These are phyloP conservation scores for Diglossa cyanea DNA, from an alignment of 2,797 vertebrate species.

Conservation along the genomic window DNA sequence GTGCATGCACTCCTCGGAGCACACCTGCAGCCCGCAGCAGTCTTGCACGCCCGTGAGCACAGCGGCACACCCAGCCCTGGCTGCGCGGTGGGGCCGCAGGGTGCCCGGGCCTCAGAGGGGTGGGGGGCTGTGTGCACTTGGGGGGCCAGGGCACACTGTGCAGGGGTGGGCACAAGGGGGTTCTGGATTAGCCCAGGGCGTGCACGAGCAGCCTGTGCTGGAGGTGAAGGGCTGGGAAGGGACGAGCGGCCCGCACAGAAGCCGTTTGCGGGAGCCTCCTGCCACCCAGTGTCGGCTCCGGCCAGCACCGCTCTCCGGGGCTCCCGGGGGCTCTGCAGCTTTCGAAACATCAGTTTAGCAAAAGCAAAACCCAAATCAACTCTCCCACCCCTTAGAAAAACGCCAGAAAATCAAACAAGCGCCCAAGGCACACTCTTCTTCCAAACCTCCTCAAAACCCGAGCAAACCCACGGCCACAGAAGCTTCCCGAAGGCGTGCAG, in stretches of 20 bases:
- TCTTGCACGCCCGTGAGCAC: accelerated
- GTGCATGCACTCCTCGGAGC: accelerated
- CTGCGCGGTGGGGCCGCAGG: accelerated
- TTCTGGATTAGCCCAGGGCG: neutral
- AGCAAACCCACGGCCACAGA: accelerated
- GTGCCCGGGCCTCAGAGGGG: accelerated
- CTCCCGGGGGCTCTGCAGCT: neutral
- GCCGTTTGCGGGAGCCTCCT: neutral
- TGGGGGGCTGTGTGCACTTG: neutral
- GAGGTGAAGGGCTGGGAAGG: neutral
- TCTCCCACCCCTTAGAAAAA: too few species aligned
- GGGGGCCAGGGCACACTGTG: neutral
- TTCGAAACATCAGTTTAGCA: neutral
- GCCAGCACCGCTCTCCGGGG: neutral
- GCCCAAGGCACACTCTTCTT: accelerated
- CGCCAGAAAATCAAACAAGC: neutral
- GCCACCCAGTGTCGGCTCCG: conserved; percentile 13
- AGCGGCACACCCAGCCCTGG: neutral
- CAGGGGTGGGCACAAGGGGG: neutral
- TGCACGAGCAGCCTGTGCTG: neutral
- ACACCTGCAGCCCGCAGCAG: neutral
- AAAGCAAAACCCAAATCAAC: neutral
- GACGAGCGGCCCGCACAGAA: accelerated
- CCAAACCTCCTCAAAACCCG: neutral
- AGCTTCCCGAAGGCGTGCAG: accelerated